Percentiles rank a stretch among this genome's conserved stretches.
phyloP scores from a whole-genome alignment of 1,140 invertebrate genomes.

The Steinernema khuongi region DNA sequence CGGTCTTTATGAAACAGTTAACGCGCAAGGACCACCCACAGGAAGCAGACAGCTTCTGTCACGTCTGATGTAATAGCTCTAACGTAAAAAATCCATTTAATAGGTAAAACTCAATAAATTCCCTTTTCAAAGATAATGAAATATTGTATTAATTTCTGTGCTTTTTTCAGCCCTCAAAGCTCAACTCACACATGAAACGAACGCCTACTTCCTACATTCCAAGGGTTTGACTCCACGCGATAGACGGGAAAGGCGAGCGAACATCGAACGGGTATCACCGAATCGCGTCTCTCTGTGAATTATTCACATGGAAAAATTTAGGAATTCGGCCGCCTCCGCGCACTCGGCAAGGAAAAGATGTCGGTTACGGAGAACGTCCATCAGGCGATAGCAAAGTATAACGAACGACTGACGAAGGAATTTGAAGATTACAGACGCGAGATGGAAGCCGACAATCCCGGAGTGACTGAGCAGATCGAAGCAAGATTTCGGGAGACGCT shows the following conservation, averaged over 20 bases:
- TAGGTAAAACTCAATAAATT: too few species aligned
- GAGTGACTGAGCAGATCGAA: conserved; percentile 73
- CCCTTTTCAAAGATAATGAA: too few species aligned
- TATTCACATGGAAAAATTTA: background rate
- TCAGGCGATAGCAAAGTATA: background rate
- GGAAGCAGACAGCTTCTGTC: background rate
- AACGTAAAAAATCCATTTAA: background rate
- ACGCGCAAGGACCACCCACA: background rate
- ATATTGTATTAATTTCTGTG: too few species aligned
- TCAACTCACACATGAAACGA: background rate
- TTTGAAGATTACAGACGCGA: conserved; percentile 91
- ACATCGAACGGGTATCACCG: background rate
- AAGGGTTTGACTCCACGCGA: background rate
- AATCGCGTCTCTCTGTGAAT: background rate
- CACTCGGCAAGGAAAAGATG: background rate
- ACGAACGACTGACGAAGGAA: conserved; percentile 8
- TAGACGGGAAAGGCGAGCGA: background rate
- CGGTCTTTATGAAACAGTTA: background rate
- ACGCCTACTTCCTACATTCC: background rate
- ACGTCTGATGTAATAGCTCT: background rate
- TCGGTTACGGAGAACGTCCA: background rate
- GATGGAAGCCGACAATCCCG: conserved; percentile 92
- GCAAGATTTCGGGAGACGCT: background rate
- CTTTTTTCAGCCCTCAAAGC: background rate
- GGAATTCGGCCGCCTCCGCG: background rate